Conservation (phyloP, 2,797 vertebrate species). For the Clarias pachynema region DNA sequence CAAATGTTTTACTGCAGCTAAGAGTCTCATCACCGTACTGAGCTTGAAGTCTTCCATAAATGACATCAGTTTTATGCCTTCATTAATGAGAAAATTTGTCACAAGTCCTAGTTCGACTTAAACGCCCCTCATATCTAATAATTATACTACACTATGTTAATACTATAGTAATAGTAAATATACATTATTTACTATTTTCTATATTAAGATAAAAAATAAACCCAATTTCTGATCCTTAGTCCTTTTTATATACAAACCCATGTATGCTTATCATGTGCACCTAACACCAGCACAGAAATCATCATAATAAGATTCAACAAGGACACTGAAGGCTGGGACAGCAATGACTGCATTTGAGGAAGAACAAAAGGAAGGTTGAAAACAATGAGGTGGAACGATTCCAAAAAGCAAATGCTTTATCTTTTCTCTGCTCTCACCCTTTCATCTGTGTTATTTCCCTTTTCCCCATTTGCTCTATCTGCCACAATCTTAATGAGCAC, state of each 20-base stretch:
- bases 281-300: constrained; percentile 2
- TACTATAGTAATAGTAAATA: too few species aligned
- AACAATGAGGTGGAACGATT: constrained; percentile 81
- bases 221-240: neutral
- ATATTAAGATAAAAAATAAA: neutral
- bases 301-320: neutral
- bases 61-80: too few species aligned
- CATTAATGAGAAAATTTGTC: too few species aligned
- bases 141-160: too few species aligned
- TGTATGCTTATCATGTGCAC: neutral
- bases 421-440: constrained; percentile 65
- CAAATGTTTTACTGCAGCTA: too few species aligned
- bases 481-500: constrained; percentile 80
- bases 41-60: too few species aligned
- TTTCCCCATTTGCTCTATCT: constrained; percentile 79
- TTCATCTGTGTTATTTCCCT: constrained; percentile 61
- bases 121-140: too few species aligned
- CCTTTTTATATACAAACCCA: neutral
- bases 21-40: too few species aligned
- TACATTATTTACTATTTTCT: neutral
- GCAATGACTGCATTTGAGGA: constrained; percentile 29
- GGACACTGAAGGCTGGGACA: constrained; percentile 27
- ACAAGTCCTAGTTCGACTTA: too few species aligned
- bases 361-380: constrained; percentile 55
- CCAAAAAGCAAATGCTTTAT: constrained; percentile 76